Percentiles rank a stretch among this genome's conserved stretches.
Conservation (phyloP, 1,140 invertebrate species). For the Lerema accius region DNA sequence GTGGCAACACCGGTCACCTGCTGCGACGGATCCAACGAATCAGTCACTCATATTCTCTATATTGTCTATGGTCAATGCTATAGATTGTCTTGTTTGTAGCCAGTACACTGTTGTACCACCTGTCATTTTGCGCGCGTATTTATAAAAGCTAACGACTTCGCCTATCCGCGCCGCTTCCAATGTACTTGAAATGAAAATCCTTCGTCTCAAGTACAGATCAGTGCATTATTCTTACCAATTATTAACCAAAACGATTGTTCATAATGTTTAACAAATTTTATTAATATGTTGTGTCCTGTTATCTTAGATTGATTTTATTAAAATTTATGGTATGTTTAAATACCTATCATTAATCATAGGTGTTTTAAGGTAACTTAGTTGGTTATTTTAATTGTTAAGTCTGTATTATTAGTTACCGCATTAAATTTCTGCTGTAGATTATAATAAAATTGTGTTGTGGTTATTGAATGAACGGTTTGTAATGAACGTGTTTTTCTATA, state of each 20-base stretch:
- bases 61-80: too few relatives aligned
- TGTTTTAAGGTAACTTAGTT: conserved; percentile 53
- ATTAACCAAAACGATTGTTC: conserved; percentile 79
- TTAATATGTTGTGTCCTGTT: conserved; percentile 73
- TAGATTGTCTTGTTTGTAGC: too few relatives aligned
- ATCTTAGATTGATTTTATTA: conserved; percentile 58
- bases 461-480: conserved; percentile 16
- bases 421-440: conserved; percentile 27
- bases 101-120: too few relatives aligned
- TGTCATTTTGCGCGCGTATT: too few relatives aligned
- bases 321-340: conserved; percentile 58
- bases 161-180: too few relatives aligned
- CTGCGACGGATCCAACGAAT: too few relatives aligned
- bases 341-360: conserved; percentile 54
- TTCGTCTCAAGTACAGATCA: conserved; percentile 48
- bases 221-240: conserved; percentile 65
- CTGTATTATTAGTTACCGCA: conserved; percentile 45
- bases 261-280: conserved; percentile 76
- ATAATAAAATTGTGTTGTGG: conserved; percentile 10
- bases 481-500: conserved; percentile 11
- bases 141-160: too few relatives aligned
- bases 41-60: too few relatives aligned
- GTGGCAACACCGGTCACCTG: too few relatives aligned
- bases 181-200: conserved; percentile 28
- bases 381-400: conserved; percentile 45